Percentiles rank a stretch among this genome's conserved stretches.
Conservation (phyloP, 2,888 invertebrate species). For the Tigriopus californicus region DNA sequence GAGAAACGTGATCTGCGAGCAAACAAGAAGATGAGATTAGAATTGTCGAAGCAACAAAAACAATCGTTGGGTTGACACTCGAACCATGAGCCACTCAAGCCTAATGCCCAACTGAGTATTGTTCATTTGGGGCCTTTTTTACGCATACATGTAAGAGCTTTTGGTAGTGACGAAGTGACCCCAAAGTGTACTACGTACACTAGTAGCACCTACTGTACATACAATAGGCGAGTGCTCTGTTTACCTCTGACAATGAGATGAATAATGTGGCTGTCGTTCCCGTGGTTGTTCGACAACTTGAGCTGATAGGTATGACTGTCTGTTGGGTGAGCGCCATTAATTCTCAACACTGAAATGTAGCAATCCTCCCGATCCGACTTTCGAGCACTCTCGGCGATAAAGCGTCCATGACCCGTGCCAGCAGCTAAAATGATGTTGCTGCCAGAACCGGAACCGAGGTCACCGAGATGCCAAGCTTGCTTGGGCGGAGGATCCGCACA, state of each 20-base stretch:
- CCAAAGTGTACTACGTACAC: too few relatives aligned
- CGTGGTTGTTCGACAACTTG: constrained; percentile 5
- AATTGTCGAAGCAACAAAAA: too few relatives aligned
- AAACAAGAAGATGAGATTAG: neutral
- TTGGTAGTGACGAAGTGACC: too few relatives aligned
- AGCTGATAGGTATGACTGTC: constrained; percentile 6
- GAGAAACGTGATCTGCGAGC: constrained; percentile 1
- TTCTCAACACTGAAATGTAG: constrained; percentile 9
- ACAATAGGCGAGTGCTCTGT: too few relatives aligned
- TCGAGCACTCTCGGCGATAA: constrained; percentile 7
- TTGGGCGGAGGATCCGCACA: constrained; percentile 12
- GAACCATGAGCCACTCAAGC: too few relatives aligned
- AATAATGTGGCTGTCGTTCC: constrained; percentile 1
- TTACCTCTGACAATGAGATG: constrained; percentile 13
- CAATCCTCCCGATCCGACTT: constrained; percentile 7
- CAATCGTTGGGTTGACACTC: too few relatives aligned
- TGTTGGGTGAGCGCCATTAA: neutral
- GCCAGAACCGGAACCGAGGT: neutral
- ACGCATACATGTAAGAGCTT: too few relatives aligned
- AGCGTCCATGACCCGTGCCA: constrained; percentile 4
- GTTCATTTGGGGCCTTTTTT: too few relatives aligned
- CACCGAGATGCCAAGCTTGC: constrained; percentile 12
- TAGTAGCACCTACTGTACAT: too few relatives aligned
- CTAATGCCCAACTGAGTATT: too few relatives aligned
- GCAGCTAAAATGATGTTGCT: constrained; percentile 9